Evolutionary conservation across 2,888 invertebrate species (phyloP).

Genomic region (Papilio gigon): DNA sequence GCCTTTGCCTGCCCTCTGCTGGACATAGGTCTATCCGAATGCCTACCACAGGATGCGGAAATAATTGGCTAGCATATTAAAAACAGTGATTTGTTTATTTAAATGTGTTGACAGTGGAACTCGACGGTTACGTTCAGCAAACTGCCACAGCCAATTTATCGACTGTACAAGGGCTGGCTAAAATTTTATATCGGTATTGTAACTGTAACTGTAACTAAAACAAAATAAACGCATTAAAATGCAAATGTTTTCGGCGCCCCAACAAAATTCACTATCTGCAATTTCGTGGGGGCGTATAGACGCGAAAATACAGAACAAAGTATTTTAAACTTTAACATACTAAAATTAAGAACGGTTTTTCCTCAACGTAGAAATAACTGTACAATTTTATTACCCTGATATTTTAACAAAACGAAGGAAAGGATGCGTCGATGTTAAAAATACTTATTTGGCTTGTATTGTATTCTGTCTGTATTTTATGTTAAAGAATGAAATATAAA

Average conservation of each 20-base stretch:
- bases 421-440: slow-evolving; percentile 9
- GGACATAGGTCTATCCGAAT: too few species aligned
- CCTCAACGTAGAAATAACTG: background rate
- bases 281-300: slow-evolving; percentile 1
- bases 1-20: too few species aligned
- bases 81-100: background rate
- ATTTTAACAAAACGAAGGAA: slow-evolving; percentile 17
- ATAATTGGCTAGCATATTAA: too few species aligned
- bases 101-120: background rate
- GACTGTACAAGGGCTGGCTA: background rate
- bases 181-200: slow-evolving; percentile 1
- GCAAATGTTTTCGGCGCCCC: slow-evolving; percentile 29
- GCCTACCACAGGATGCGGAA: too few species aligned
- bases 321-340: background rate
- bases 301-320: background rate
- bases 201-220: slow-evolving; percentile 22
- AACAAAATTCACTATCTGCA: slow-evolving; percentile 28
- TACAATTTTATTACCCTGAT: slow-evolving; percentile 20
- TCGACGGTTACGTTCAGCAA: background rate
- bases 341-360: slow-evolving; percentile 11
- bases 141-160: background rate
- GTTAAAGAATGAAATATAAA: background rate
- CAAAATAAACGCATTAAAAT: slow-evolving; percentile 29
- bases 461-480: slow-evolving; percentile 7
- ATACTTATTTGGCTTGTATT: background rate